These are phyloP conservation scores for Hippolais icterina DNA, from an alignment of 2,113 vertebrate genomes.

Conservation along the genomic window DNA sequence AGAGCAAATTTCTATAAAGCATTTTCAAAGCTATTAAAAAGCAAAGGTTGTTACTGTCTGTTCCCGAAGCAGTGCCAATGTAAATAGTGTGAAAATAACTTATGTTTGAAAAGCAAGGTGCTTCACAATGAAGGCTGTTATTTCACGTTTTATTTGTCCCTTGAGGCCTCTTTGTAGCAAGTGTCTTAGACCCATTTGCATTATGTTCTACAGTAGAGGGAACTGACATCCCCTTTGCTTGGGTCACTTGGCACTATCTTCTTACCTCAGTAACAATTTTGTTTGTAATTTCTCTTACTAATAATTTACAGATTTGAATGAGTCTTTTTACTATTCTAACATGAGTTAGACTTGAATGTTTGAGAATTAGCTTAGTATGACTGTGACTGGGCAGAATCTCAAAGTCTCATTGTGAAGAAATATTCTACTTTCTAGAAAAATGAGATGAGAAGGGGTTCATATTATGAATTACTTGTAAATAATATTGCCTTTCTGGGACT, in stretches of 20 bases:
- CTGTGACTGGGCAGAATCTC: neutral
- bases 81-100: conserved; percentile 51
- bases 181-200: neutral
- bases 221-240: neutral
- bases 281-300: neutral
- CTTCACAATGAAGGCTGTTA: conserved; percentile 36
- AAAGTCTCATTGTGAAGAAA: neutral
- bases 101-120: conserved; percentile 34
- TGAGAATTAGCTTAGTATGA: neutral
- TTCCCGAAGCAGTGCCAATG: conserved; percentile 19
- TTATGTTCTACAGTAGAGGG: neutral
- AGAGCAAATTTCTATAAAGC: conserved; percentile 32
- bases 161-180: neutral
- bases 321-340: neutral
- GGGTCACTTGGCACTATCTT: neutral
- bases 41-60: conserved; percentile 52
- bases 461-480: neutral
- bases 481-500: neutral
- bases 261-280: neutral
- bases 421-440: neutral
- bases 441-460: neutral
- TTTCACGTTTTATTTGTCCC: neutral
- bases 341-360: neutral
- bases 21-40: conserved; percentile 54
- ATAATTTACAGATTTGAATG: neutral